Evolutionary conservation across 1,140 invertebrate species (phyloP), one percentile per base, ranked within the genome.

Genomic region (Eufriesea mexicana): DNA sequence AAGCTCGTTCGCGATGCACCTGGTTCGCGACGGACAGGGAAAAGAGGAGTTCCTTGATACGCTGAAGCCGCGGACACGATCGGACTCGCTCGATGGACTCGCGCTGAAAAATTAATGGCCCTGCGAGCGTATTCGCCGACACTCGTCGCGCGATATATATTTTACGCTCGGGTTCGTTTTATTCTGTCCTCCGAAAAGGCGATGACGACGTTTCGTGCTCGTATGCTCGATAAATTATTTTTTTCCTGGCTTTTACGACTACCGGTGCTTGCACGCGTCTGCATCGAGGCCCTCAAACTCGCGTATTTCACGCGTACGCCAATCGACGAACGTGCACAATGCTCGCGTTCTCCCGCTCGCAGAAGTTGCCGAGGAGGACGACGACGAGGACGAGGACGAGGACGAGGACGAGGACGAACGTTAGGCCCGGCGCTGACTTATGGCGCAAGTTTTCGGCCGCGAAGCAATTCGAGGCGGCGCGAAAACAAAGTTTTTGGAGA

Each of bases 1-100:
- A 93, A 93, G 92, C 92, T 93, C 93, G 93, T 94, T 93, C 93
- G 89, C 91, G 93, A 93, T 93, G 92, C 91, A 93, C 93, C 91
- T 90, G 87, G n/a, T 71, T 84, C 57, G 68, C 68, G 67, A 83
- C 49, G 67, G 49, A 55, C 2, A 45, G 20, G 35, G 35, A 25
- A 45, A 51, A 25, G 20, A 47, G 12, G 6, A 77, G 68, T 87
- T 79, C 57, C 14, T 18, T 85, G 5, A 10, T 23, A 5, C 10
- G 9, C 86, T 28, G n/a, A 18, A 73, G 2, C 45, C 5, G 47
- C 23, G 79, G 64, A 84, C 55, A 49, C 2, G 16, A 59, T 74
- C 51, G 67, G 66, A 7, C 47, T 47, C 18, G 61, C 62, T n/a
- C 16, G 2, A 18, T 14, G 62, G 20, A 70, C 64, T 71, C 66